phyloP scores from a whole-genome alignment of 2,113 vertebrate genomes.

The Gallinago jamesoni region DNA sequence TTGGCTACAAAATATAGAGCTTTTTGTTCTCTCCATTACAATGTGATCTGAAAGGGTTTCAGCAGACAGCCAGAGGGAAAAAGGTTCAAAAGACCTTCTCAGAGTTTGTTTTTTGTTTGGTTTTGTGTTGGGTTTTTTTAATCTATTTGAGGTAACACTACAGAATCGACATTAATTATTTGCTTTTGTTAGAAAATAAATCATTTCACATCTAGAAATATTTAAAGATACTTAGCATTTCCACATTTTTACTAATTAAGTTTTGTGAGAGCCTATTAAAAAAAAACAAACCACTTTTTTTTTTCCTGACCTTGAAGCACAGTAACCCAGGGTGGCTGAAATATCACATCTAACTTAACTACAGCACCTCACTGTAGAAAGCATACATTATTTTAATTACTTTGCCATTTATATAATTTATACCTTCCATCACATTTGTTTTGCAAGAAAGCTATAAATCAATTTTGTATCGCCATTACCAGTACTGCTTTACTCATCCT shows the following conservation, averaged over 20 bases:
- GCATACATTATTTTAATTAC: background rate
- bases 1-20: background rate
- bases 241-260: background rate
- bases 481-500: background rate
- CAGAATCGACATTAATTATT: background rate
- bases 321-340: background rate
- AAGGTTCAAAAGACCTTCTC: background rate
- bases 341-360: background rate
- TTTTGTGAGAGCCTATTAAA: background rate
- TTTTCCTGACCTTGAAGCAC: background rate
- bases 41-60: background rate
- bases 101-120: background rate
- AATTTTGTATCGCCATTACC: background rate
- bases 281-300: background rate
- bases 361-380: background rate
- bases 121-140: background rate
- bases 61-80: background rate
- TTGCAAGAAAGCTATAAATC: slow-evolving; percentile 13
- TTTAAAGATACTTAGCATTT: background rate
- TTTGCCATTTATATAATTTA: slow-evolving; percentile 1
- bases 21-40: slow-evolving; percentile 21
- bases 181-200: background rate
- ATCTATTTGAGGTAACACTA: background rate
- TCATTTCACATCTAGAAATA: background rate
- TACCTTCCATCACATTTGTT: background rate